Base-by-base conservation (phyloP, 2,113 vertebrate species). In the Thymallus thymallus region DNA sequence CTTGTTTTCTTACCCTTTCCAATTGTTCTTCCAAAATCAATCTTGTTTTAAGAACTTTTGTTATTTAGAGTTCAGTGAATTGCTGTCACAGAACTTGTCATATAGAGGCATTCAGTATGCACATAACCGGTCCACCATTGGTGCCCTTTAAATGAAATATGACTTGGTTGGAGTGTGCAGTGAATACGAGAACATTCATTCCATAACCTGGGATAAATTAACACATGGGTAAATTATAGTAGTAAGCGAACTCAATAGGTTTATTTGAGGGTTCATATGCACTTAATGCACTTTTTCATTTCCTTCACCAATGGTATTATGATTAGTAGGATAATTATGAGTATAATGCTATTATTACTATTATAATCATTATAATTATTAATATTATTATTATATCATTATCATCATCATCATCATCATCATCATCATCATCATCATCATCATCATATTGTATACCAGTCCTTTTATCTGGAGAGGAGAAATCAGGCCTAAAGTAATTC, bases 401-500 rank as follows among this genome's bases (percentile, higher is more conserved):
- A 26, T 26, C 1, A 26, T 46, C 14, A 5, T 12, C 58, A 58
- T 55, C 32, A 80, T 70, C 20, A 73, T 69, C 32, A 68, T 75
- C 55, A 61, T 67, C 58, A 32, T 77, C 46, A 46, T 32, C 5
- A 32, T 32, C 32, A 41, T 41, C 9, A 41, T 29, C 29, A 29
- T 10, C 7, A 41, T 41, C 35, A 10, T 41, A 9, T 41, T 41
- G 35, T 41, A 68, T 45, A 48, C 32, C 20, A 5, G 74, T 67
- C 70, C 67, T 51, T 75, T 61, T 71, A 70, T 16, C 48, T 58
- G 80, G 70, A 65, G 70, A 65, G 70, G 62, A 80, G 72, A 79
- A 82, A 84, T 76, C 68, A 80, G 67, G 51, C 56, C 41, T 51
- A 82, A 88, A 87, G 87, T 91, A 88, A 91, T 90, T 91, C 88